Base-by-base conservation (phyloP, 2,797 vertebrate species). In the Syngnathus rostellatus region DNA sequence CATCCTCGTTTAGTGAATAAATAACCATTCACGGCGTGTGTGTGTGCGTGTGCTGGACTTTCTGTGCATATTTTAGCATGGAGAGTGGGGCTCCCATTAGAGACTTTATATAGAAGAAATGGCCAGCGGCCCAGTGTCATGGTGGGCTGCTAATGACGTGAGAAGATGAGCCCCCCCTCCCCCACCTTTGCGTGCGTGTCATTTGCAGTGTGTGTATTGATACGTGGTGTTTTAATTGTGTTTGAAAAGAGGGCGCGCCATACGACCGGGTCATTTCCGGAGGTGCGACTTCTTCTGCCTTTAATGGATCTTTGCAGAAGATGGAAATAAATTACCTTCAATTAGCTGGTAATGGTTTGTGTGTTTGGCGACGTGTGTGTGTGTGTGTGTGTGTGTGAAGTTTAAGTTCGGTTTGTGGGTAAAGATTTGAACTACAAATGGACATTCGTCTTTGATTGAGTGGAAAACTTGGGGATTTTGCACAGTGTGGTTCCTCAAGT, bases 181-280 rank as follows among this genome's bases (percentile, higher is more conserved):
- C 55, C 55, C 38, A 31, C 16, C 40, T 92, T 92, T 5, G 17
- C 6, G 95, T 96, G 93, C 94, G 95, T 93, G 96, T 90, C 94
- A 95, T 98, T 98, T 98, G 94, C 93, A 93, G 90, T 98, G 94
- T 98, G 96, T 98, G 97, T 99, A 98, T 98, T 99, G 98, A 98
- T 98, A 94, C 95, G 98, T 99, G 96, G 95, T 98, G 93, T 96
- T 96, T 97, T 98, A 99, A 99, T 99, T 99, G 93, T 94, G 92
- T 95, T 95, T 96, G 95, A 94, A 93, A 98, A 97, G 93, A 96
- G 94, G 94, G 86, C 77, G 94, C 91, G 95, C 92, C 94, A 93
- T 94, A 91, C 92, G 78, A 80, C 79, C 75, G 78, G 77, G 72
- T 83, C 84, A 84, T 83, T 86, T 86, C 81, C 80, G 77, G 82